These are phyloP conservation scores for Brachionus rotundiformis DNA, from an alignment of 1,140 invertebrate genomes.

Conservation along the genomic window DNA sequence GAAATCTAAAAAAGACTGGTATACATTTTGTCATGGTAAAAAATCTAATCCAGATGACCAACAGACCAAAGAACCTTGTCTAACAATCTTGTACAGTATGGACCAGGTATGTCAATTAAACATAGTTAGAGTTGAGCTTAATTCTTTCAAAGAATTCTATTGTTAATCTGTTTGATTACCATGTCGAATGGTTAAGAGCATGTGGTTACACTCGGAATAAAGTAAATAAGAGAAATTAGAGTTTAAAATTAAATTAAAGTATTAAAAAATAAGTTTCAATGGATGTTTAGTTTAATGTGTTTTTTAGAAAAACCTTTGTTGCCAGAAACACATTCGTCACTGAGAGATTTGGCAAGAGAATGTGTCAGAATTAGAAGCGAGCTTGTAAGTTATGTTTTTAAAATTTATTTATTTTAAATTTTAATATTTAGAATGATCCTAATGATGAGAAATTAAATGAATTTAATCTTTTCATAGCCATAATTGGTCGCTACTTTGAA, in stretches of 20 bases:
- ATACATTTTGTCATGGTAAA: background rate
- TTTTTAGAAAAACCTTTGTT: conserved; percentile 46
- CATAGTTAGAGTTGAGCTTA: background rate
- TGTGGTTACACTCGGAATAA: background rate
- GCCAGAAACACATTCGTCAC: conserved; percentile 34
- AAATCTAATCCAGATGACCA: background rate
- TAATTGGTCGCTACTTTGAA: conserved; percentile 47
- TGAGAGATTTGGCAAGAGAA: conserved; percentile 18
- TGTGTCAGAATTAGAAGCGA: conserved; percentile 11
- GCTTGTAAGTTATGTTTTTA: background rate
- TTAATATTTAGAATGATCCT: background rate
- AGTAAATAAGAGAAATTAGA: background rate
- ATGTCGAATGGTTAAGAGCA: conserved; percentile 16
- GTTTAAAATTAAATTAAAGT: background rate
- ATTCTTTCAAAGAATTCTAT: background rate
- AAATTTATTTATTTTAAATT: background rate
- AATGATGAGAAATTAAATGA: conserved; percentile 9
- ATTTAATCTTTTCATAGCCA: conserved; percentile 21
- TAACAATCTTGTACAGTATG: conserved; percentile 26
- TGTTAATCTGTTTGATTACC: conserved; percentile 37
- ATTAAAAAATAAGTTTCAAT: conserved; percentile 28
- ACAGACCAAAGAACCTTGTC: background rate
- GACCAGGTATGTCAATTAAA: conserved; percentile 8
- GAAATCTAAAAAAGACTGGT: conserved; percentile 47
- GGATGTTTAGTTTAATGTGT: conserved; percentile 43